These are phyloP conservation scores for Typhlichthys eigenmanni DNA, from an alignment of 2,797 vertebrate species.

Conservation along the genomic window DNA sequence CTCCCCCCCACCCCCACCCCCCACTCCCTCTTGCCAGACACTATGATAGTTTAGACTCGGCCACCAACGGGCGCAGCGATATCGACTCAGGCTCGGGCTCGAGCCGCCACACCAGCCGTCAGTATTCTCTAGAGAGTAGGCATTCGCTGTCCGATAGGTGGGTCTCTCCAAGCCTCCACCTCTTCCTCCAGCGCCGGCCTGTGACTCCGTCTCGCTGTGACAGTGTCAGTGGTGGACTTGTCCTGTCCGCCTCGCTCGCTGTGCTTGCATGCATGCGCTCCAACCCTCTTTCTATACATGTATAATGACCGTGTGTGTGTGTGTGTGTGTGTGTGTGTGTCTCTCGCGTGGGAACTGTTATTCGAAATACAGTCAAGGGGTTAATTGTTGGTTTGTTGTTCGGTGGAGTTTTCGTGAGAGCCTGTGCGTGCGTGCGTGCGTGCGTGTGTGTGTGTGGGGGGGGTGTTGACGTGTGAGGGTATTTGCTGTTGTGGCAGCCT, in stretches of 20 bases:
- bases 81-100: constrained; percentile 93
- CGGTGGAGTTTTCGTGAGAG: constrained; percentile 11
- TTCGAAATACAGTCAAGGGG: constrained; percentile 30
- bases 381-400: constrained; percentile 13
- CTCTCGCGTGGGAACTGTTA: not conserved
- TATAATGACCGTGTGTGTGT: constrained; percentile 21
- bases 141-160: constrained; percentile 91
- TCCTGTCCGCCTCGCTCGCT: constrained; percentile 82
- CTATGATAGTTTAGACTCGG: constrained; percentile 94
- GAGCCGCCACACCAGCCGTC: constrained; percentile 89
- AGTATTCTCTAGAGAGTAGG: constrained; percentile 94
- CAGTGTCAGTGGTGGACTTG: constrained; percentile 80
- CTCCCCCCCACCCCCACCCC: constrained; percentile 51
- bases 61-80: constrained; percentile 91
- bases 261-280: constrained; percentile 85
- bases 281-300: constrained; percentile 65
- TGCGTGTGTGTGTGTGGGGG: constrained; percentile 1
- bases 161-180: constrained; percentile 59
- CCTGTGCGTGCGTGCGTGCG: constrained; percentile 17
- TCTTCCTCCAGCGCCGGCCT: constrained; percentile 77
- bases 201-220: constrained; percentile 84
- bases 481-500: constrained; percentile 53
- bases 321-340: constrained; percentile 12
- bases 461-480: constrained; percentile 1
- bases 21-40: constrained; percentile 83